phyloP scores from a whole-genome alignment of 2,888 invertebrate species.

The Aethes cnicana region DNA sequence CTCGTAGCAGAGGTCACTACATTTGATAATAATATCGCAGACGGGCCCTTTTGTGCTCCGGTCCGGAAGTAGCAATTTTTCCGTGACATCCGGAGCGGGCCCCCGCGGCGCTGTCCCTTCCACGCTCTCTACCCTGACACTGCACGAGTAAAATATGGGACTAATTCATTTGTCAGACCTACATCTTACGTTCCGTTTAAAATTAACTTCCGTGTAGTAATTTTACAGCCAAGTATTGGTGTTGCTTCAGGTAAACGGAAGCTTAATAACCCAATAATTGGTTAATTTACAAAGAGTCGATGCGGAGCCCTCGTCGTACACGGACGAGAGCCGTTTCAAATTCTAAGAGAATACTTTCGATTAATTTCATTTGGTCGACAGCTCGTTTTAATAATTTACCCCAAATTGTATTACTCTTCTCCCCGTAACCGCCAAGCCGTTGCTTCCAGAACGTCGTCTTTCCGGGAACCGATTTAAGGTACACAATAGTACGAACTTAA shows the following conservation, averaged over 20 bases:
- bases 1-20: slow-evolving; percentile 61
- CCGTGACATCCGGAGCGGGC: slow-evolving; percentile 64
- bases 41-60: slow-evolving; percentile 64
- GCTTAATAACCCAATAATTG: slow-evolving; percentile 25
- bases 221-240: background rate
- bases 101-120: slow-evolving; percentile 64
- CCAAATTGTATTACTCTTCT: slow-evolving; percentile 46
- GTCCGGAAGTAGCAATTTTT: slow-evolving; percentile 77
- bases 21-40: slow-evolving; percentile 67
- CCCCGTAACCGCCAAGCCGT: slow-evolving; percentile 40
- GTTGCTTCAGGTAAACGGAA: slow-evolving; percentile 9
- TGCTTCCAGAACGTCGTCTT: slow-evolving; percentile 44
- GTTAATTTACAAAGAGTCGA: slow-evolving; percentile 32
- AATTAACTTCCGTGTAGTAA: background rate
- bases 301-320: slow-evolving; percentile 33
- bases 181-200: slow-evolving; percentile 15
- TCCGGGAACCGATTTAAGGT: slow-evolving; percentile 42
- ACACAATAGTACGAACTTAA: slow-evolving; percentile 34
- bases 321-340: slow-evolving; percentile 52
- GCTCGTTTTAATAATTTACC: slow-evolving; percentile 67
- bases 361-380: slow-evolving; percentile 67
- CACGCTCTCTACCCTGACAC: slow-evolving; percentile 44
- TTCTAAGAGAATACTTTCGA: slow-evolving; percentile 67
- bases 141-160: slow-evolving; percentile 44
- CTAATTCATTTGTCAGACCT: slow-evolving; percentile 30